Percentiles rank a stretch among this genome's conserved stretches.
phyloP scores from a whole-genome alignment of 2,113 vertebrate genomes.

The Ellobius talpinus region DNA sequence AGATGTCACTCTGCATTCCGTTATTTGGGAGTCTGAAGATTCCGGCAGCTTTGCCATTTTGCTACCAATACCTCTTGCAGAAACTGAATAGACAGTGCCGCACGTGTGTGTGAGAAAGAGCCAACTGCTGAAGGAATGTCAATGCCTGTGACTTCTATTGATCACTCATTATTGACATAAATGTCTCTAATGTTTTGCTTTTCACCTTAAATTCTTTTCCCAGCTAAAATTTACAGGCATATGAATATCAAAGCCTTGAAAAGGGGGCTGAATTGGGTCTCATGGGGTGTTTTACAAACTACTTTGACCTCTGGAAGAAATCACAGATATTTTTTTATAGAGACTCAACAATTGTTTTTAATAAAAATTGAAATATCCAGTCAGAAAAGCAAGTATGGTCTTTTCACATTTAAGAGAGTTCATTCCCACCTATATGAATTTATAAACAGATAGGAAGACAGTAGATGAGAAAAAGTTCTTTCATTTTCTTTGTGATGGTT shows the following conservation, averaged over 20 bases:
- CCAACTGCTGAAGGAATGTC: constrained; percentile 89
- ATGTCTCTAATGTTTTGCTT: constrained; percentile 88
- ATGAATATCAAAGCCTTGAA: constrained; percentile 84
- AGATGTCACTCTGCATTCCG: constrained; percentile 89
- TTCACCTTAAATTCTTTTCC: constrained; percentile 88
- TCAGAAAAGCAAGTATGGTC: constrained; percentile 63
- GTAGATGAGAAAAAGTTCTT: constrained; percentile 63
- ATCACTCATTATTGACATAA: constrained; percentile 91
- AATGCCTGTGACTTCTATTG: constrained; percentile 90
- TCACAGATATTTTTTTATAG: constrained; percentile 85
- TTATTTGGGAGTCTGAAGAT: constrained; percentile 83
- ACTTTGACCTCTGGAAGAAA: constrained; percentile 88
- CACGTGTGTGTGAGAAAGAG: constrained; percentile 86
- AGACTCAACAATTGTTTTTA: constrained; percentile 84
- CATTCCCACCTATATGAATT: constrained; percentile 76
- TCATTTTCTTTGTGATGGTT: constrained; percentile 68
- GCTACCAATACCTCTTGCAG: constrained; percentile 69
- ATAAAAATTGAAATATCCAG: constrained; percentile 84
- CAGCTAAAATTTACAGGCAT: constrained; percentile 88
- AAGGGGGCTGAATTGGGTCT: constrained; percentile 85
- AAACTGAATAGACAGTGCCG: constrained; percentile 84
- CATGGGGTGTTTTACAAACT: constrained; percentile 88
- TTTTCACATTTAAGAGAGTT: constrained; percentile 73
- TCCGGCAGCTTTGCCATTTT: constrained; percentile 83
- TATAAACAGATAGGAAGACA: constrained; percentile 67